Evolutionary conservation across 2,888 invertebrate genomes (phyloP).

Genomic region (Diachrysia chrysitis): DNA sequence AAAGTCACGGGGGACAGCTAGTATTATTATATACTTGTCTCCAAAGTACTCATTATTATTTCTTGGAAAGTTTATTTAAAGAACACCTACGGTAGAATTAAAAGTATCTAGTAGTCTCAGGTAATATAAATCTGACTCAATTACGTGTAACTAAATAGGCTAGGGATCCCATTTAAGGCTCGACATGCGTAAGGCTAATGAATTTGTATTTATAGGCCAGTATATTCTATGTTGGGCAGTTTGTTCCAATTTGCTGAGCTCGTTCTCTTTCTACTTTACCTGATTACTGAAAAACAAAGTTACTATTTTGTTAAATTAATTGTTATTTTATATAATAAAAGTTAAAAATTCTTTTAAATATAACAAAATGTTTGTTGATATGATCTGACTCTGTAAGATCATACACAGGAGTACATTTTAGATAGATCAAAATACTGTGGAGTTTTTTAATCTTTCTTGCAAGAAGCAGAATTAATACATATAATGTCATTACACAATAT

Average conservation of each 20-base stretch:
- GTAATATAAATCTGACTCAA: slow-evolving; percentile 15
- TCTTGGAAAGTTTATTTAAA: slow-evolving; percentile 8
- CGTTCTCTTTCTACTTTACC: not conserved
- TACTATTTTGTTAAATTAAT: not conserved
- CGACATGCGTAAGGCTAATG: slow-evolving; percentile 30
- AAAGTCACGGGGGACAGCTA: too few relatives aligned
- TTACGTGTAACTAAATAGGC: slow-evolving; percentile 29
- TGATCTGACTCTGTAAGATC: too few relatives aligned
- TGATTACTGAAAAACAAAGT: not conserved
- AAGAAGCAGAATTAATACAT: too few relatives aligned
- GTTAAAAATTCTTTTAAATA: not conserved
- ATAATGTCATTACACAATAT: too few relatives aligned
- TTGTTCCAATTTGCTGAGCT: slow-evolving; percentile 1
- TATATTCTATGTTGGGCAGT: slow-evolving; percentile 19
- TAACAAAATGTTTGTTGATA: not conserved
- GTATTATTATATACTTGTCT: too few relatives aligned
- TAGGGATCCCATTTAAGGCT: slow-evolving; percentile 14
- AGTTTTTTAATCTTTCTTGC: too few relatives aligned
- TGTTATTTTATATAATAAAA: too few relatives aligned
- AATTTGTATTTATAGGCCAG: slow-evolving; percentile 42
- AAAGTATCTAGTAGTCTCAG: slow-evolving; percentile 7
- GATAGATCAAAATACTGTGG: too few relatives aligned
- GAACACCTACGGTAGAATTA: slow-evolving; percentile 4
- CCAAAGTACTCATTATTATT: not conserved
- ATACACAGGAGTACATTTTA: too few relatives aligned